phyloP scores from a whole-genome alignment of 2,113 vertebrate species.

The Caretta caretta region DNA sequence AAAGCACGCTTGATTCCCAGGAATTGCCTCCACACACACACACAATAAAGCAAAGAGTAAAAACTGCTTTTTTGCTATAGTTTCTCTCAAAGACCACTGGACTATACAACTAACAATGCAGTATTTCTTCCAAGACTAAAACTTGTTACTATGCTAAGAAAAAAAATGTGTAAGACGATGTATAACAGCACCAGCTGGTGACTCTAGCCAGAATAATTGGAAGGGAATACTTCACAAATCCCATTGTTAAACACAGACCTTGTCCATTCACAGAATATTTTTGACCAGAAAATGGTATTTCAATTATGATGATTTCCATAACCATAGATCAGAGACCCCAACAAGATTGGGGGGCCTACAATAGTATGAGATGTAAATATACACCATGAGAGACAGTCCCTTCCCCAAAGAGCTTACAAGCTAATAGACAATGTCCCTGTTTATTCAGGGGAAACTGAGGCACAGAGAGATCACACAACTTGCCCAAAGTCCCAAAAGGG shows the following conservation, averaged over 20 bases:
- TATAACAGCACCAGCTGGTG: conserved; percentile 30
- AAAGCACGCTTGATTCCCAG: neutral
- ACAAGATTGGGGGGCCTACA: too few relatives aligned
- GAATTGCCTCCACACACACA: neutral
- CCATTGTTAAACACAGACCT: too few relatives aligned
- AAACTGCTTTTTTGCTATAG: neutral
- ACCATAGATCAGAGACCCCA: too few relatives aligned
- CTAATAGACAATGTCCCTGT: too few relatives aligned
- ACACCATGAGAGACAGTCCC: too few relatives aligned
- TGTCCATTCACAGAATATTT: too few relatives aligned
- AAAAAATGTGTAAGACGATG: neutral
- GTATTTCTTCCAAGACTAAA: conserved; percentile 40
- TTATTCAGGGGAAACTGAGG: too few relatives aligned
- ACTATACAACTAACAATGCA: neutral
- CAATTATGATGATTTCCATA: too few relatives aligned
- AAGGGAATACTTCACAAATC: neutral
- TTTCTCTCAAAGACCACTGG: neutral
- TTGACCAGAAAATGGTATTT: too few relatives aligned
- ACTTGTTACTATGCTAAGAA: neutral
- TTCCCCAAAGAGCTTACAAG: too few relatives aligned
- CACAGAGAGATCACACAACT: too few relatives aligned
- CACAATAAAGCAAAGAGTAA: neutral
- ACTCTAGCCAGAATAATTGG: neutral
- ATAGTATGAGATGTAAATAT: too few relatives aligned
- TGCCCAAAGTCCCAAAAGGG: neutral